Conservation (phyloP, 2,888 invertebrate species). For the Cheilosia grossa region DNA sequence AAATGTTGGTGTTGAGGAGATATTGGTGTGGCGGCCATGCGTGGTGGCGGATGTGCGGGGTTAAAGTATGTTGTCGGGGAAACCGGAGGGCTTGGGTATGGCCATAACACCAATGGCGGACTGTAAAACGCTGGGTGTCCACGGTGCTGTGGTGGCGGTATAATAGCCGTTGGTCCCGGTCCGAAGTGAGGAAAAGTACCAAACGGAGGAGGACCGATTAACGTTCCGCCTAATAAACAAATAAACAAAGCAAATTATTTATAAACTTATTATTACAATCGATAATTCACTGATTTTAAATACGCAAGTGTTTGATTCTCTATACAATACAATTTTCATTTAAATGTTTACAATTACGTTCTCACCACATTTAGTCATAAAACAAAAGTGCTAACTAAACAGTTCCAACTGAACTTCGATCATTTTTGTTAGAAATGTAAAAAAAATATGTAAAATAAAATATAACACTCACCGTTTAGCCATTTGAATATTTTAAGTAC, state of each 20-base stretch:
- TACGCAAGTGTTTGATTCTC: conserved; percentile 30
- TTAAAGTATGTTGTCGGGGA: conserved; percentile 95
- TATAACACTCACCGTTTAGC: conserved; percentile 84
- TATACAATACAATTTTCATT: conserved; percentile 44
- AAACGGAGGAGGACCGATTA: conserved; percentile 84
- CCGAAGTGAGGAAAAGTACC: conserved; percentile 83
- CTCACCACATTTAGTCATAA: conserved; percentile 64
- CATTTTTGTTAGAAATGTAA: conserved; percentile 56
- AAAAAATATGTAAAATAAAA: conserved; percentile 44
- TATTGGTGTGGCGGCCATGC: conserved; percentile 76
- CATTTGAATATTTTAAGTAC: conserved; percentile 78
- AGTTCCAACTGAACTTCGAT: conserved; percentile 39
- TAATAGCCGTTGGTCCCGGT: conserved; percentile 85
- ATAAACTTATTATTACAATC: conserved; percentile 20
- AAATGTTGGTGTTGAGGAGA: conserved; percentile 79
- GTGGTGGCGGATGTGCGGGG: conserved; percentile 84
- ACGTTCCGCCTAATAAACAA: conserved; percentile 84
- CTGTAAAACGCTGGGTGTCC: conserved; percentile 84
- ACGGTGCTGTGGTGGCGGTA: conserved; percentile 85
- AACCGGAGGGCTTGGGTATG: conserved; percentile 96
- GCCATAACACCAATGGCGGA: conserved; percentile 93
- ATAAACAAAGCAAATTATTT: conserved; percentile 38
- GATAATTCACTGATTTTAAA: conserved; percentile 50
- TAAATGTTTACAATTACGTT: conserved; percentile 48
- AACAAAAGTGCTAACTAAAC: conserved; percentile 57